Conservation (phyloP, 2,888 invertebrate species). For the Acleris literana region DNA sequence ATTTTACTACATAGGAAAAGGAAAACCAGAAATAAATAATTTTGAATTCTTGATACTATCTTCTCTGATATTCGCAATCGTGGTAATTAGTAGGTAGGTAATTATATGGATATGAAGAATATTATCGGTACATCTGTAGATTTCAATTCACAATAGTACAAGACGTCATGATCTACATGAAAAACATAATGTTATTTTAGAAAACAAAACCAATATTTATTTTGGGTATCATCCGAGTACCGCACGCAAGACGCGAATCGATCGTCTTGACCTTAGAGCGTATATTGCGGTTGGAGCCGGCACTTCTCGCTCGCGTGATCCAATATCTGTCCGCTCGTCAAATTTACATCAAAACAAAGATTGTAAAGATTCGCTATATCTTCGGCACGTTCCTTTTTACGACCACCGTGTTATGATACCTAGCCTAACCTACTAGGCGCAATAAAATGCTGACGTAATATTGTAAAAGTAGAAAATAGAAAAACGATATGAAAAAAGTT, state of each 20-base stretch:
- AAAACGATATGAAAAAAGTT: constrained; percentile 44
- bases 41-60: no score
- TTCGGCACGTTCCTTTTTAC: constrained; percentile 42
- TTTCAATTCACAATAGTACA: no score
- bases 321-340: constrained; percentile 43
- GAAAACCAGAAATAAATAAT: no score
- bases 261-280: constrained; percentile 16
- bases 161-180: no score
- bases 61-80: no score
- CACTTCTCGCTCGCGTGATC: constrained; percentile 59
- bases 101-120: no score
- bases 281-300: constrained; percentile 35
- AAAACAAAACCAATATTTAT: neutral
- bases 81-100: no score
- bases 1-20: no score
- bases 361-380: constrained; percentile 56
- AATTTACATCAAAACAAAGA: constrained; percentile 58
- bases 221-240: constrained; percentile 8
- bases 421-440: constrained; percentile 3
- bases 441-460: constrained; percentile 8
- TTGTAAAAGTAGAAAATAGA: constrained; percentile 26
- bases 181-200: no score
- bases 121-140: no score
- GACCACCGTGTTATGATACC: constrained; percentile 8
- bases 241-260: constrained; percentile 16